Conservation (phyloP, 2,113 vertebrate genomes). For the Paedocypris sp. region DNA sequence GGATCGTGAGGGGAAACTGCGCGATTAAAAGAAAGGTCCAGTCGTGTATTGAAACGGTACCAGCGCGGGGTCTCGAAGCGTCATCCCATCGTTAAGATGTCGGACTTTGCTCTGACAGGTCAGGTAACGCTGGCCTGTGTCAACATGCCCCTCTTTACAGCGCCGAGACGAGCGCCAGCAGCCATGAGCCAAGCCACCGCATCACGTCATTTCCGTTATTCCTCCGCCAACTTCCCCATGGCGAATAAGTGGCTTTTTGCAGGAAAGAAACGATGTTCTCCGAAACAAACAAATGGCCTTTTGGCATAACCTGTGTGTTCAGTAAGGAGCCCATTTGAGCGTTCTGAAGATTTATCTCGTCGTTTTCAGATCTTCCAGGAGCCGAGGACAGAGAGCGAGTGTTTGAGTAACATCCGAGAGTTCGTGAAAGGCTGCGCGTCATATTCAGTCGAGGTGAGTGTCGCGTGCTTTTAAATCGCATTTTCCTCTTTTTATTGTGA, state of each 20-base stretch:
- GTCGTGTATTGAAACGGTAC: neutral
- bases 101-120: neutral
- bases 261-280: constrained; percentile 5
- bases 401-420: constrained; percentile 80
- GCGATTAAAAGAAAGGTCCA: too few species aligned
- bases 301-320: neutral
- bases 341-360: neutral
- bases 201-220: constrained; percentile 56
- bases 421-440: constrained; percentile 77
- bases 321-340: neutral
- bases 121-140: neutral
- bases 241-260: constrained; percentile 10
- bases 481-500: neutral
- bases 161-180: neutral
- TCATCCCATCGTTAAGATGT: neutral
- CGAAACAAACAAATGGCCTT: neutral
- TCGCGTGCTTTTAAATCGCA: neutral
- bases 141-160: constrained; percentile 1
- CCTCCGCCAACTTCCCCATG: constrained; percentile 37
- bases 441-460: constrained; percentile 83
- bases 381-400: constrained; percentile 76
- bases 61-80: too few species aligned
- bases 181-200: constrained; percentile 7
- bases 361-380: constrained; percentile 69
- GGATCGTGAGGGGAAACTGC: too few species aligned